Evolutionary conservation across 2,797 vertebrate genomes (phyloP).

Genomic region (Tiaroga cobitis): DNA sequence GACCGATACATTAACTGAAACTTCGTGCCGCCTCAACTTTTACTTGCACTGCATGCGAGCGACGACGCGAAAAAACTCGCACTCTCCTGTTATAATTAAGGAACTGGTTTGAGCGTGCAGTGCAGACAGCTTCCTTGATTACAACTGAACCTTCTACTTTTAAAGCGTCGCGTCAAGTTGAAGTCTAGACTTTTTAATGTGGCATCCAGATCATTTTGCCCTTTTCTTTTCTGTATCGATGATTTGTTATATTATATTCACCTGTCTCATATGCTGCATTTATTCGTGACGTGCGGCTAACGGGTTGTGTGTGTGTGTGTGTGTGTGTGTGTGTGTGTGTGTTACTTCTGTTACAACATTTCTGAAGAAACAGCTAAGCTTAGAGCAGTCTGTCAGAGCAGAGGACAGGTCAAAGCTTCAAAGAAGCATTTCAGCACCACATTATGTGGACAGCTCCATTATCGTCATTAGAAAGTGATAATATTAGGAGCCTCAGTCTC

Average conservation of each 20-base stretch:
- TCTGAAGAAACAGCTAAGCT: not conserved
- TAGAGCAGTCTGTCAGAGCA: not conserved
- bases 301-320: slow-evolving; percentile 14
- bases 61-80: slow-evolving; percentile 1
- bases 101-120: not conserved
- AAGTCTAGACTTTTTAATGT: not conserved
- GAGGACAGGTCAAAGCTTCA: not conserved
- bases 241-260: not conserved
- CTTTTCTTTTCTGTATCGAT: not conserved
- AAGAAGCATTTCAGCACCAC: slow-evolving; percentile 32
- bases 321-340: slow-evolving; percentile 21
- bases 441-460: slow-evolving; percentile 19
- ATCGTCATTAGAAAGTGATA: slow-evolving; percentile 16
- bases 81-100: not conserved
- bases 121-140: not conserved
- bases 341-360: not conserved
- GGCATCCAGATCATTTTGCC: not conserved
- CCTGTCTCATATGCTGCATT: slow-evolving; percentile 37
- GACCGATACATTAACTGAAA: slow-evolving; percentile 36
- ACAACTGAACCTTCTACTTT: not conserved
- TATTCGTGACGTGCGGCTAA: not conserved
- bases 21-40: slow-evolving; percentile 41
- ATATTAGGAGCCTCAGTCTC: not conserved
- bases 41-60: slow-evolving; percentile 12
- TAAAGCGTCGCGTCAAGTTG: not conserved